phyloP scores from a whole-genome alignment of 1,140 invertebrate genomes.

The Pogonomyrmex barbatus region DNA sequence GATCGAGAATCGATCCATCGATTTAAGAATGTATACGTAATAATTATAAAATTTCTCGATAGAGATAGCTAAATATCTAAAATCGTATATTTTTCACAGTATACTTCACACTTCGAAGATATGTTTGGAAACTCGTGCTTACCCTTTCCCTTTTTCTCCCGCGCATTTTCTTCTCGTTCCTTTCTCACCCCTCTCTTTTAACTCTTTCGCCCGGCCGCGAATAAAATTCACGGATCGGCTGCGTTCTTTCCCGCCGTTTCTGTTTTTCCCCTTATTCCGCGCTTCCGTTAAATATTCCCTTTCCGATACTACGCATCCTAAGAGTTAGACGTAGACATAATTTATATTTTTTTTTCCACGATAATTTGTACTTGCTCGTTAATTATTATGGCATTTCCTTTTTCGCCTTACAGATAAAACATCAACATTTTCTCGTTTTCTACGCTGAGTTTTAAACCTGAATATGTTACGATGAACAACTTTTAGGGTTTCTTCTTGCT shows the following conservation, averaged over 20 bases:
- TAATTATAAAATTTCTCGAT: constrained; percentile 71
- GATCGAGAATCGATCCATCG: constrained; percentile 49
- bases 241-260: constrained; percentile 6
- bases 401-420: constrained; percentile 78
- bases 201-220: neutral
- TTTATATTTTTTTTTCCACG: constrained; percentile 78
- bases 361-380: constrained; percentile 86
- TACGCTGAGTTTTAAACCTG: constrained; percentile 83
- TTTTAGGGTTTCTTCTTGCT: constrained; percentile 79
- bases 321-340: constrained; percentile 81
- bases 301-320: constrained; percentile 75
- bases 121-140: constrained; percentile 77
- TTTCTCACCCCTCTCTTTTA: neutral
- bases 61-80: constrained; percentile 80
- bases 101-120: constrained; percentile 83
- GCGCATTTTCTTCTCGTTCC: neutral
- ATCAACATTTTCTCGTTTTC: constrained; percentile 77
- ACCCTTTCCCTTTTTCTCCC: neutral
- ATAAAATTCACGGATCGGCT: constrained; percentile 10
- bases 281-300: constrained; percentile 74
- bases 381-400: constrained; percentile 85
- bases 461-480: constrained; percentile 83
- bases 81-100: constrained; percentile 84
- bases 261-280: constrained; percentile 52
- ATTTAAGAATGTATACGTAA: constrained; percentile 73